A percentile compares a stretch with the other conserved stretches of the same genome.
phyloP scores from a whole-genome alignment of 2,113 vertebrate species.

The Sylvilagus bachmani region DNA sequence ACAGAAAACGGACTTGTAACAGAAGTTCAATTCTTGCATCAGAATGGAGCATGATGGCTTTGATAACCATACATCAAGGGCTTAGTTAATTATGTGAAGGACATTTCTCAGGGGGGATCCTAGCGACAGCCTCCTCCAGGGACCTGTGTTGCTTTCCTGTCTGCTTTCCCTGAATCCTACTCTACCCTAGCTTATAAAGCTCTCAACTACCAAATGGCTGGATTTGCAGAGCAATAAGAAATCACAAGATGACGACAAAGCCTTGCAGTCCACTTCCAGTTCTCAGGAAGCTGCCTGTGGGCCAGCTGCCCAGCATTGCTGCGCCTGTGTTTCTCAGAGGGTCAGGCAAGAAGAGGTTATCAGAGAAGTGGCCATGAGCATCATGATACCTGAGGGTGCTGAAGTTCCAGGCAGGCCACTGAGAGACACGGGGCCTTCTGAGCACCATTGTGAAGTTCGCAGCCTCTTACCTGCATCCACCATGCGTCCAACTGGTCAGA shows the following conservation, averaged over 20 bases:
- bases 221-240: neutral
- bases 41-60: neutral
- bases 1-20: neutral
- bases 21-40: neutral
- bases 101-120: neutral
- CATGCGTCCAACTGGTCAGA: neutral
- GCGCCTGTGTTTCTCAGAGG: neutral
- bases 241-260: neutral
- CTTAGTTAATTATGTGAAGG: neutral
- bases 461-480: too few relatives aligned
- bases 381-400: too few relatives aligned
- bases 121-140: neutral
- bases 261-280: neutral
- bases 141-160: accelerated
- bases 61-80: too few relatives aligned
- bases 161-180: too few relatives aligned
- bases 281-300: neutral
- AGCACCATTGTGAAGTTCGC: accelerated
- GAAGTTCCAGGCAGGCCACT: neutral
- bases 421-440: neutral
- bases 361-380: neutral
- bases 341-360: neutral
- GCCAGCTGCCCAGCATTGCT: neutral
- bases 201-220: neutral
- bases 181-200: neutral